These are phyloP conservation scores for Sinopyrophorus schimmeli DNA, from an alignment of 2,888 invertebrate species.

Conservation along the genomic window DNA sequence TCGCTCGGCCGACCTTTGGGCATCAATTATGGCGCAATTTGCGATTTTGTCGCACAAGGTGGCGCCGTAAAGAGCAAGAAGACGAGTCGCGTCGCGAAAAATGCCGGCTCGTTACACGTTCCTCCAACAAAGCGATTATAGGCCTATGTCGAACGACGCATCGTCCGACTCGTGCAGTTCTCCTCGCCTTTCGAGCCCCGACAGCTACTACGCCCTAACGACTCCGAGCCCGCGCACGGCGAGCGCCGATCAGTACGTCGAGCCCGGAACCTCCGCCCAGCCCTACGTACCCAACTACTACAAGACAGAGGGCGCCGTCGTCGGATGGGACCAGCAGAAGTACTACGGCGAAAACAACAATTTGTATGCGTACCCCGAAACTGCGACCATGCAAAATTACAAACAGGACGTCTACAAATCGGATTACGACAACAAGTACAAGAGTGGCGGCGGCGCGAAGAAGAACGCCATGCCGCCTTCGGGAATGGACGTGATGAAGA, in stretches of 20 bases:
- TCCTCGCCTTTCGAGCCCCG: conserved; percentile 51
- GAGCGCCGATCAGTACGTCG: conserved; percentile 28
- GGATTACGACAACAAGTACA: conserved; percentile 33
- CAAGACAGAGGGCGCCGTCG: conserved; percentile 37
- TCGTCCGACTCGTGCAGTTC: conserved; percentile 52
- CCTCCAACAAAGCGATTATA: conserved; percentile 41
- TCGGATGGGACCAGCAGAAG: conserved; percentile 40
- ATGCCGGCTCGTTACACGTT: conserved; percentile 41
- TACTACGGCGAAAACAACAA: conserved; percentile 52
- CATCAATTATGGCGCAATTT: conserved; percentile 24
- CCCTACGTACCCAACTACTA: conserved; percentile 52
- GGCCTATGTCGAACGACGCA: conserved; percentile 43
- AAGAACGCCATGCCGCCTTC: conserved; percentile 35
- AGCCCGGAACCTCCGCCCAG: conserved; percentile 52
- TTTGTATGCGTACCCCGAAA: conserved; percentile 41
- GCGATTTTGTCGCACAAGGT: conserved; percentile 15
- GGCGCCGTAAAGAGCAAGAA: conserved; percentile 15
- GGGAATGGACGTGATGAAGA: conserved; percentile 56
- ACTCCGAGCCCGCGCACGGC: conserved; percentile 47
- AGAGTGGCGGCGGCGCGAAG: conserved; percentile 29
- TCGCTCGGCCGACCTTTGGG: conserved; percentile 7
- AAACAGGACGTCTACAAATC: conserved; percentile 42
- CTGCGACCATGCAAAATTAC: conserved; percentile 35
- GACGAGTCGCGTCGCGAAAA: conserved; percentile 25
- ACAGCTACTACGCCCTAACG: conserved; percentile 46